Conservation (phyloP, 2,797 vertebrate species). For the Masticophis lateralis region DNA sequence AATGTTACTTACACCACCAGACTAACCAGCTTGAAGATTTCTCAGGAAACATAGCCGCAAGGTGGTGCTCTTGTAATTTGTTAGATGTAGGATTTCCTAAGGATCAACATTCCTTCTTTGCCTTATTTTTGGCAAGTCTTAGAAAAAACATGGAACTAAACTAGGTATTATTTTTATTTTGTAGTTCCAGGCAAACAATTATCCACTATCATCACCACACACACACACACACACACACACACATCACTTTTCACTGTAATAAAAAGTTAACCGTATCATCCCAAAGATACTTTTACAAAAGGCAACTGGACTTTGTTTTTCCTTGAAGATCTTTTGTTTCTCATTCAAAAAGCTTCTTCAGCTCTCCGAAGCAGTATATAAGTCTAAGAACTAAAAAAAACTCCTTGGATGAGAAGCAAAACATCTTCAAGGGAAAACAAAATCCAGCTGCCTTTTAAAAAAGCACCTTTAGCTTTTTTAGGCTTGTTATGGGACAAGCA, state of each 20-base stretch:
- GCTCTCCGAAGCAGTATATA: neutral
- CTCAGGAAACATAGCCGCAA: neutral
- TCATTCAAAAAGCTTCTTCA: neutral
- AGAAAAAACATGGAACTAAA: neutral
- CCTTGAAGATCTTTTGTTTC: neutral
- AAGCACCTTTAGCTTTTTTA: neutral
- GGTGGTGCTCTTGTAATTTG: neutral
- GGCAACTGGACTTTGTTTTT: neutral
- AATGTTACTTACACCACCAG: neutral
- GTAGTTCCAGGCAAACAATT: neutral
- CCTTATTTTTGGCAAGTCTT: neutral
- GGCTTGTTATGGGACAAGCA: too few relatives aligned
- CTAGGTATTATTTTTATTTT: neutral
- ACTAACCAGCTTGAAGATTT: neutral
- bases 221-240: neutral
- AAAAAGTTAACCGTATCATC: neutral
- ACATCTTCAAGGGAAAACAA: too few relatives aligned
- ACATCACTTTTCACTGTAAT: neutral
- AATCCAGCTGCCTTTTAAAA: neutral
- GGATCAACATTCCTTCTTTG: neutral
- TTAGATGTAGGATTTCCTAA: neutral
- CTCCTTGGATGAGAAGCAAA: too few relatives aligned
- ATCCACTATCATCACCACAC: neutral
- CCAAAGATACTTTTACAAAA: neutral
- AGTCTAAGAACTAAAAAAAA: neutral